These are phyloP conservation scores for Echeneis naucrates DNA, from an alignment of 2,797 vertebrate genomes.

Conservation along the genomic window DNA sequence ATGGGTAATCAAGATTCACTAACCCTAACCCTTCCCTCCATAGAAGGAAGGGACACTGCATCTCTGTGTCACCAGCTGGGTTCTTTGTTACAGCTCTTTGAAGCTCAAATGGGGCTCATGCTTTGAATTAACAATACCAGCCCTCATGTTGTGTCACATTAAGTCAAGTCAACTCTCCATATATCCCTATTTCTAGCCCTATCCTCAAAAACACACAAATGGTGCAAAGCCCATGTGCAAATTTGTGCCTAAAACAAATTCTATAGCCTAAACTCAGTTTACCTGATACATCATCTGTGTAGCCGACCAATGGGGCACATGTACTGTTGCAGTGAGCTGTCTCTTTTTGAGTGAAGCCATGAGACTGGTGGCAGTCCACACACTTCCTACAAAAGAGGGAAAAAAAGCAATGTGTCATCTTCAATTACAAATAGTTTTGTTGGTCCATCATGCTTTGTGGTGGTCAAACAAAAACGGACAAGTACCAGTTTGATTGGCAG, in stretches of 20 bases:
- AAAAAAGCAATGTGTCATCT: neutral
- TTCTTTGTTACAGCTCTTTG: neutral
- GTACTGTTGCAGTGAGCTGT: constrained; percentile 87
- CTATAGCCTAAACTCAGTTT: constrained; percentile 29
- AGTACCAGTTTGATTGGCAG: constrained; percentile 92
- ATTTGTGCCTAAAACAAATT: neutral
- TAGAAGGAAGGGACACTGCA: no score
- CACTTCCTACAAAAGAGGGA: constrained; percentile 86
- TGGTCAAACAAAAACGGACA: constrained; percentile 1
- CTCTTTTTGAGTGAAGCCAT: constrained; percentile 80
- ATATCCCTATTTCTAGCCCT: no score
- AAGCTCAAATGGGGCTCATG: neutral
- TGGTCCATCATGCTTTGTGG: constrained; percentile 18
- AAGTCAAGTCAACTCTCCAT: no score
- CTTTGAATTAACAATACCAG: neutral
- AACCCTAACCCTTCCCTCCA: no score
- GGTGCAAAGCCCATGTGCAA: neutral
- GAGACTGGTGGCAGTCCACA: constrained; percentile 88
- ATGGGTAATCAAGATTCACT: no score
- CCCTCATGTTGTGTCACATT: no score
- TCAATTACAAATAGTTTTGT: neutral
- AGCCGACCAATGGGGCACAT: constrained; percentile 85
- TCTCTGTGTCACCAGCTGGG: neutral
- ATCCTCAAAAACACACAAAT: neutral
- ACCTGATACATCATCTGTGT: constrained; percentile 87